phyloP scores from a whole-genome alignment of 2,797 vertebrate genomes.

The Dallia pectoralis region DNA sequence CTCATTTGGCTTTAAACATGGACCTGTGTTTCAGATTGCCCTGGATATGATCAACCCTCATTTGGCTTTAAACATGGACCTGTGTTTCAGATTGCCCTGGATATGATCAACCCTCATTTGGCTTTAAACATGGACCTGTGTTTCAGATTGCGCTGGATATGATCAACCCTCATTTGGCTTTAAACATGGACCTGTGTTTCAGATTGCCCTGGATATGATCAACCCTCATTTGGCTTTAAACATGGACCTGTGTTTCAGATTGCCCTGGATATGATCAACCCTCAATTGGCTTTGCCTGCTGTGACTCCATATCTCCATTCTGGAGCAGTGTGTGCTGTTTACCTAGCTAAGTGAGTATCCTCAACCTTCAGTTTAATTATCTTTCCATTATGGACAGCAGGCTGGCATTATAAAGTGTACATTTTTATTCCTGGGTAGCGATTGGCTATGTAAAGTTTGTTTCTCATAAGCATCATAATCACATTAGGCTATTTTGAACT shows the following conservation, averaged over 20 bases:
- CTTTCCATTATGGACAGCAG: too few relatives aligned
- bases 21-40: constrained; percentile 76
- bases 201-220: constrained; percentile 88
- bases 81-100: constrained; percentile 80
- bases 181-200: too few relatives aligned
- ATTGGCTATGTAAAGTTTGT: too few relatives aligned
- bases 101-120: constrained; percentile 85
- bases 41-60: constrained; percentile 88
- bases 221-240: constrained; percentile 84
- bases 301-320: constrained; percentile 78
- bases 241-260: constrained; percentile 77
- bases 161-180: constrained; percentile 82
- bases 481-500: too few relatives aligned
- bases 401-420: too few relatives aligned
- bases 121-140: too few relatives aligned
- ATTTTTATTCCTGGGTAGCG: too few relatives aligned
- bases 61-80: too few relatives aligned
- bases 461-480: too few relatives aligned
- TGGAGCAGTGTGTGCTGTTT: constrained; percentile 83
- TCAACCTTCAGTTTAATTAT: background rate
- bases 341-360: constrained; percentile 86
- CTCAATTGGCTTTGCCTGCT: constrained; percentile 79
- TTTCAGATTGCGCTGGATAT: constrained; percentile 86
- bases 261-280: constrained; percentile 85
- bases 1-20: constrained; percentile 86